Percentiles rank a stretch among this genome's conserved stretches.
Conservation (phyloP, 1,140 invertebrate species). For the Palaemon carinicauda region DNA sequence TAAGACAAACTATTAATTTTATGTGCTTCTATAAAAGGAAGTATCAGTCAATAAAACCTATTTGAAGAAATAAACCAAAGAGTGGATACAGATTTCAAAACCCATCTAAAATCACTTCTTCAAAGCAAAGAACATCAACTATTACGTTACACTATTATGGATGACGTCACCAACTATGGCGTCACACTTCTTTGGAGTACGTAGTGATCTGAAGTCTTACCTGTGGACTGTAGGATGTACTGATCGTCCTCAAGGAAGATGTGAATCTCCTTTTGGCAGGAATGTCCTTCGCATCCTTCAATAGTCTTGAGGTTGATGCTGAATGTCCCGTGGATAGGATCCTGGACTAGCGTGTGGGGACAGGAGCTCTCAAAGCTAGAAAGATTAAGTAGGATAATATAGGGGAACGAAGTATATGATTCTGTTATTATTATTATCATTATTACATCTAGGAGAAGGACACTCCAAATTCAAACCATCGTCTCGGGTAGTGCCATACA, state of each 20-base stretch:
- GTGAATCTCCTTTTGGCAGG: conserved; percentile 71
- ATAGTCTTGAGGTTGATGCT: conserved; percentile 72
- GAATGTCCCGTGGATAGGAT: conserved; percentile 66
- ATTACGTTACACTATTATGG: background rate
- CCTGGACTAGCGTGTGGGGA: conserved; percentile 63
- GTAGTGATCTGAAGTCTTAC: conserved; percentile 62
- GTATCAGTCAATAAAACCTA: conserved; percentile 62
- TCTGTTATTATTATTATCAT: too few species aligned
- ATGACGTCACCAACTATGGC: too few species aligned
- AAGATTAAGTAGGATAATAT: conserved; percentile 59
- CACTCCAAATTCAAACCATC: too few species aligned
- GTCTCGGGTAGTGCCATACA: too few species aligned
- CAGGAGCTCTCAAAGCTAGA: conserved; percentile 63
- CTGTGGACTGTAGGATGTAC: conserved; percentile 69
- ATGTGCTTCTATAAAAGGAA: too few species aligned
- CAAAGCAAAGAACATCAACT: too few species aligned
- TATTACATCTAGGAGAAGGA: too few species aligned
- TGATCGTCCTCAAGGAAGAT: conserved; percentile 76
- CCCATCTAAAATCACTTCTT: too few species aligned
- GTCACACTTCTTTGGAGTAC: background rate
- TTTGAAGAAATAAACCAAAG: conserved; percentile 61
- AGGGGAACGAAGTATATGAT: conserved; percentile 52
- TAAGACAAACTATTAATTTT: too few species aligned
- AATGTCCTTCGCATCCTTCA: conserved; percentile 23
- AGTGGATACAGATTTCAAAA: too few species aligned